These are phyloP conservation scores for Sarcoramphus papa DNA, from an alignment of 2,797 vertebrate species.

Conservation along the genomic window DNA sequence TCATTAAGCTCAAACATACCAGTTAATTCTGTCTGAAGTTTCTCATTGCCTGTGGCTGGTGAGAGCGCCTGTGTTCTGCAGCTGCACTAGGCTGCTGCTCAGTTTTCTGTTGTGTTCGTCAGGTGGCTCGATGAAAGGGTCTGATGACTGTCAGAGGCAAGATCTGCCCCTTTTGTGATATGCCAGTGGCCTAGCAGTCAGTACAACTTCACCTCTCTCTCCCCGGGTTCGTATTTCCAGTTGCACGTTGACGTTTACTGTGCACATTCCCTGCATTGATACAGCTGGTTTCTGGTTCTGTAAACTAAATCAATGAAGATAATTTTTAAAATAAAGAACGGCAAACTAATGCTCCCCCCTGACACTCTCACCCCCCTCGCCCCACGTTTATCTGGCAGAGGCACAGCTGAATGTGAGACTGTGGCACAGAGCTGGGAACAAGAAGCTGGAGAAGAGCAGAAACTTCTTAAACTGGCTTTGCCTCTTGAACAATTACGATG, in stretches of 20 bases:
- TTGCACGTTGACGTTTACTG: neutral
- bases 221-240: neutral
- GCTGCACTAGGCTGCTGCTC: neutral
- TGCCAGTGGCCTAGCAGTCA: neutral
- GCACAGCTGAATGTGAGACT: neutral
- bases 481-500: neutral
- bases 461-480: neutral
- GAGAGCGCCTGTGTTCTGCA: neutral
- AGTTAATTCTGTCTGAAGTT: neutral
- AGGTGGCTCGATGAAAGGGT: neutral
- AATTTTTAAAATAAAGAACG: neutral
- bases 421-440: neutral
- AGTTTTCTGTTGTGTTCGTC: neutral
- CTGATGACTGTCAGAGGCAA: neutral
- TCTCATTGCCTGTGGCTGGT: neutral
- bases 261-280: neutral
- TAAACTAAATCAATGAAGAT: neutral
- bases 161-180: neutral
- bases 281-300: neutral
- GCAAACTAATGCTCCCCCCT: fast-evolving
- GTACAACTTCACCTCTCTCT: neutral
- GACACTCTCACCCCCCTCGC: fast-evolving
- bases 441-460: neutral
- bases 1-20: neutral
- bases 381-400: neutral